phyloP scores from a whole-genome alignment of 2,113 vertebrate genomes.

The Chelonoidis abingdonii region DNA sequence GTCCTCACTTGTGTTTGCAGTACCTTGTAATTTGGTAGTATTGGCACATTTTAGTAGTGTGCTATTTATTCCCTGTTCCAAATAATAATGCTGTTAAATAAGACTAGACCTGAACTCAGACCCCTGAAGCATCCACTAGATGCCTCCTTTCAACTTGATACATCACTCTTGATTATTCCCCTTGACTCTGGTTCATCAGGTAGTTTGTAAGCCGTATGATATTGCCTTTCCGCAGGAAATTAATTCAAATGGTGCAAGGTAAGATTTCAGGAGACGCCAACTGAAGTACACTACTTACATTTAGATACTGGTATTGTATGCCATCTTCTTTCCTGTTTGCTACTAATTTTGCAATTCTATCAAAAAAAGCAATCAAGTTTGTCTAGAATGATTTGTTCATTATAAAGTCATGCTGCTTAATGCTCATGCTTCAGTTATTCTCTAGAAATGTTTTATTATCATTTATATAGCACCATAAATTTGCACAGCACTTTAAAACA shows the following conservation, averaged over 20 bases:
- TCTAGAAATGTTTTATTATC: conserved; percentile 10
- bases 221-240: not conserved
- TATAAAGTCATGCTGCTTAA: not conserved
- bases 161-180: not conserved
- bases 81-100: not conserved
- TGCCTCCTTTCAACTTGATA: not conserved
- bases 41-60: not conserved
- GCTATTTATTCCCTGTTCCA: not conserved
- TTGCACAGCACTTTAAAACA: not conserved
- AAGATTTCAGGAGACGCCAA: not conserved
- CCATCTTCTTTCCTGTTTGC: not conserved
- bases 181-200: not conserved
- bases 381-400: not conserved
- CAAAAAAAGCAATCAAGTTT: conserved; percentile 23
- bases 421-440: not conserved
- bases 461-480: not conserved
- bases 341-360: conserved; percentile 12
- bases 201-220: not conserved
- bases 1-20: not conserved
- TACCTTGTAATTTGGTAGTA: not conserved
- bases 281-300: not conserved
- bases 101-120: not conserved
- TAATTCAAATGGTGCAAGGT: not conserved
- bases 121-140: not conserved
- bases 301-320: not conserved